phyloP scores from a whole-genome alignment of 2,113 vertebrate genomes.

The Cochlearius cochlearius region DNA sequence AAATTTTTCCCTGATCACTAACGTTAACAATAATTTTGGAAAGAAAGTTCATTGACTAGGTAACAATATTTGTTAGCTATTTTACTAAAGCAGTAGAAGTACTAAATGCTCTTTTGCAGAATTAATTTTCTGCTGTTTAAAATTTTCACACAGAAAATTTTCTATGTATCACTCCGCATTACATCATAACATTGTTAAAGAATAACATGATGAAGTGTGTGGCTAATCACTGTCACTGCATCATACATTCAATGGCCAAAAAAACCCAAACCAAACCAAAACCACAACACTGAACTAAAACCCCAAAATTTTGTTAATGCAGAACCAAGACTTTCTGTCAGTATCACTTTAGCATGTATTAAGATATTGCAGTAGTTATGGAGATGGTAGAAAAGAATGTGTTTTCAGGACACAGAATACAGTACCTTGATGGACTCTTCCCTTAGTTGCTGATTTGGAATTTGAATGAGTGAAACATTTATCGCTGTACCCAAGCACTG shows the following conservation, averaged over 20 bases:
- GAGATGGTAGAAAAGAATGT: constrained; percentile 47
- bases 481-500: constrained; percentile 96
- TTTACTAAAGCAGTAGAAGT: neutral
- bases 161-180: neutral
- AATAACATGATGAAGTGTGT: neutral
- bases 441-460: constrained; percentile 89
- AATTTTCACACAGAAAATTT: neutral
- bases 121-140: neutral
- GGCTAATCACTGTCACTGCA: neutral
- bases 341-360: neutral
- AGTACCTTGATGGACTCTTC: constrained; percentile 90
- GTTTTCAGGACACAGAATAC: constrained; percentile 68
- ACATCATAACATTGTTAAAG: neutral
- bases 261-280: neutral
- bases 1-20: neutral
- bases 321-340: neutral
- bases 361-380: constrained; percentile 30
- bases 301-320: neutral
- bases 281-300: neutral
- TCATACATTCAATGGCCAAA: neutral
- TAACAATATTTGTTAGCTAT: neutral
- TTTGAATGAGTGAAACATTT: constrained; percentile 94
- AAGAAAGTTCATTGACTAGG: neutral
- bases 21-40: neutral
- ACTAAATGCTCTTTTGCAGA: neutral